Conservation (phyloP, 2,888 invertebrate species). For the Empis livida region DNA sequence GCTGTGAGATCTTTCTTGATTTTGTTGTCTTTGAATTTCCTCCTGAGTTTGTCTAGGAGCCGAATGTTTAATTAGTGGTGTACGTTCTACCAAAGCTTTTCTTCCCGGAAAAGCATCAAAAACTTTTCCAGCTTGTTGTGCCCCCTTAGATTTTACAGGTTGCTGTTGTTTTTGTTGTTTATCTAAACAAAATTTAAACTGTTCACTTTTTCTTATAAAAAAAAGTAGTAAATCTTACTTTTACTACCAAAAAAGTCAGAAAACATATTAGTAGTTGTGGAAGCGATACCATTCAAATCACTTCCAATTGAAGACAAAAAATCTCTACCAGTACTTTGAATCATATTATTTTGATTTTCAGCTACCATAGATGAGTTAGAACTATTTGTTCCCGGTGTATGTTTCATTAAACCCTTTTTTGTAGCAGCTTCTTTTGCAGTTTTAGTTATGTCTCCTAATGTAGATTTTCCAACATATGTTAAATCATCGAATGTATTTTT, state of each 20-base stretch:
- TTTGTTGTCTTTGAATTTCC: conserved; percentile 53
- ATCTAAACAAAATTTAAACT: neutral
- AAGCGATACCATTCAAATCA: conserved; percentile 84
- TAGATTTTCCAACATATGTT: conserved; percentile 80
- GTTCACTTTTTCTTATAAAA: neutral
- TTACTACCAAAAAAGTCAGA: conserved; percentile 82
- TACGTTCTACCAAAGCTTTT: conserved; percentile 77
- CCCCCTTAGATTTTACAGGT: conserved; percentile 16
- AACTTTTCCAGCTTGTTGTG: conserved; percentile 37
- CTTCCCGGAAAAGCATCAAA: conserved; percentile 69
- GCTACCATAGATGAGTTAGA: conserved; percentile 18
- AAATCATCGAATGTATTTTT: conserved; percentile 80
- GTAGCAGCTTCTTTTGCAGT: conserved; percentile 79
- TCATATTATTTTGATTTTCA: conserved; percentile 26
- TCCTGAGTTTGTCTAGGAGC: conserved; percentile 52
- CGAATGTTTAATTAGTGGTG: conserved; percentile 76
- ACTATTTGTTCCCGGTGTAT: conserved; percentile 23
- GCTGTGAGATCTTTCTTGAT: conserved; percentile 56
- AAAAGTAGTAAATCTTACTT: conserved; percentile 34
- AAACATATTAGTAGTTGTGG: conserved; percentile 87
- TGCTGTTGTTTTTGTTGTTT: conserved; percentile 18
- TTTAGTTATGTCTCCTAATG: conserved; percentile 79
- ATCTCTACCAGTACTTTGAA: conserved; percentile 58
- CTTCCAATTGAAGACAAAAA: conserved; percentile 86
- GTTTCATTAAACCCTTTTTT: conserved; percentile 65